Evolutionary conservation across 2,797 vertebrate species (phyloP).

Genomic region (Spinus pinus): DNA sequence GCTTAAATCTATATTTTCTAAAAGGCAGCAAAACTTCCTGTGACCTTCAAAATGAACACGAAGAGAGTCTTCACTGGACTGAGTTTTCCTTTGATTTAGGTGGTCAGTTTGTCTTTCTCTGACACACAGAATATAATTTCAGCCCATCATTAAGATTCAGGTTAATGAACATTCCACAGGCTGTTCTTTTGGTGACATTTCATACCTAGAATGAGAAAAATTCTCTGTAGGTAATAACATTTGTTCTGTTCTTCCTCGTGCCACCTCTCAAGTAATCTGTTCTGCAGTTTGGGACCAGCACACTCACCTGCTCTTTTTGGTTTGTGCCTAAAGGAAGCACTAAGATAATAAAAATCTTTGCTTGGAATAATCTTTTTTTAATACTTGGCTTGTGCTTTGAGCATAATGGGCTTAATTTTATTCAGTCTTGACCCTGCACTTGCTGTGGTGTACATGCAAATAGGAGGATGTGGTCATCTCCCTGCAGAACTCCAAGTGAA

Average conservation of each 20-base stretch:
- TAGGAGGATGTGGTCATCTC: background rate
- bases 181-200: background rate
- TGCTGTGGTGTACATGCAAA: background rate
- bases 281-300: background rate
- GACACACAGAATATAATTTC: background rate
- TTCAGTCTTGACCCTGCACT: background rate
- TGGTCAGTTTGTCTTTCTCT: background rate
- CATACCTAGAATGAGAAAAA: background rate
- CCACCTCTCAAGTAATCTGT: background rate
- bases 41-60: background rate
- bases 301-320: background rate
- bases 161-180: background rate
- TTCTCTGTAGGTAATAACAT: background rate
- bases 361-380: background rate
- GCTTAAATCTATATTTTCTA: background rate
- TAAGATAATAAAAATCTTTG: background rate
- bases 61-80: background rate
- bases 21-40: background rate
- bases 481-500: background rate
- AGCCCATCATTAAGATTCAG: background rate
- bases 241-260: background rate
- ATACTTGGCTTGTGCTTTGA: background rate
- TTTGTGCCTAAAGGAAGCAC: background rate
- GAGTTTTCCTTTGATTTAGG: background rate
- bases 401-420: background rate